Base-by-base conservation (phyloP, 2,888 invertebrate genomes). In the Pristionchus fissidentatus region DNA sequence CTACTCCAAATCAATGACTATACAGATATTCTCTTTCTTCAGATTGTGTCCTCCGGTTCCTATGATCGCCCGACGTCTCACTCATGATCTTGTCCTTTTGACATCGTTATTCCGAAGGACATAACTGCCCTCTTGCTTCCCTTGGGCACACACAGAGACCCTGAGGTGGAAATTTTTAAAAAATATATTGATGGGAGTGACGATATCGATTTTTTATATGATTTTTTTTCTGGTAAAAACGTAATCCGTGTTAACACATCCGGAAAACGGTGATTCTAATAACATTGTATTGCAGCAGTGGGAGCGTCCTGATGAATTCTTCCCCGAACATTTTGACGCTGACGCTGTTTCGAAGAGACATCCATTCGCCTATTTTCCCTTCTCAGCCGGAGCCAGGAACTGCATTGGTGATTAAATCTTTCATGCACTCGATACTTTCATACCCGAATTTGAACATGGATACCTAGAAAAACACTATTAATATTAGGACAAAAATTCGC, bases 1-100 rank as follows among this genome's bases (percentile, higher is more conserved):
- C n/a, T n/a, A n/a, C n/a, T n/a, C n/a, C n/a, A n/a, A n/a, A n/a
- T n/a, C n/a, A n/a, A n/a, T n/a, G n/a, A n/a, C n/a, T n/a, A n/a
- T n/a, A n/a, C n/a, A n/a, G n/a, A n/a, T n/a, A n/a, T n/a, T n/a
- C n/a, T n/a, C n/a, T n/a, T n/a, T n/a, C 8, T 81, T 46, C 22
- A 79, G 90, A 35, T 70, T 90, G 32, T 90, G 86, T 49, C 90
- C 90, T 8, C 86, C 87, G 46, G 90, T 90, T 22, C 90, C 90
- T 0, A 35, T 90, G 29, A 84, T 90, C 75, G 90, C 86, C 38
- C 70, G 90, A 26, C 83, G 85, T 57, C 62, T 86, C 8, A 89
- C 90, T 15, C 92, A 93, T 83, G 92, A 93, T 81, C 86, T 88
- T n/a, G 84, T 85, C 75, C 80, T 89, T n/a, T 86, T 85, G 83